A percentile compares a stretch with the other conserved stretches of the same genome.
These are phyloP conservation scores for Anguilla megastoma DNA, from an alignment of 2,797 vertebrate species.

Conservation along the genomic window DNA sequence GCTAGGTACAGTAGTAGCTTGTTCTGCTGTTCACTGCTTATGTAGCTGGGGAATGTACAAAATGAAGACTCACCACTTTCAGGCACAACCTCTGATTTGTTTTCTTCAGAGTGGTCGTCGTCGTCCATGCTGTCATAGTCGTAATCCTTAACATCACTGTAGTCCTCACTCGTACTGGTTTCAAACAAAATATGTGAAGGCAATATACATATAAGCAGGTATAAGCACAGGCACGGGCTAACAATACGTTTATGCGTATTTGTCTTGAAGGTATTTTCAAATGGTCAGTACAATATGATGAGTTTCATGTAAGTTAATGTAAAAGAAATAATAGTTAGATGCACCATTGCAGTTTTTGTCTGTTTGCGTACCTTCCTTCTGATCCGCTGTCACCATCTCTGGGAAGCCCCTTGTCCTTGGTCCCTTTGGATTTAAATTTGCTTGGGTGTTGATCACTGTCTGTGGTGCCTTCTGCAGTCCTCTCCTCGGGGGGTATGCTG, in stretches of 20 bases:
- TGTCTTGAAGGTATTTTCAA: neutral
- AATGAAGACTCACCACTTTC: conserved; percentile 60
- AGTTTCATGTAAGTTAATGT: neutral
- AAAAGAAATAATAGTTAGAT: neutral
- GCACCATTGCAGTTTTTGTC: neutral
- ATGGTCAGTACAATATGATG: neutral
- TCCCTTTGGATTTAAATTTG: conserved; percentile 6
- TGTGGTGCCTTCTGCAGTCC: neutral
- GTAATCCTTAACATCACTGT: conserved; percentile 45
- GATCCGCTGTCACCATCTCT: conserved; percentile 34
- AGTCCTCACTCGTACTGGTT: conserved; percentile 53
- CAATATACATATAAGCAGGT: neutral
- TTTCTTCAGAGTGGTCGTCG: conserved; percentile 16
- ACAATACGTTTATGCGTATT: neutral
- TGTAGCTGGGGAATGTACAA: neutral
- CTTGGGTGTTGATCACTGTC: neutral
- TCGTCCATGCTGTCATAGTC: conserved; percentile 40
- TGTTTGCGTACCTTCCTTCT: conserved; percentile 43
- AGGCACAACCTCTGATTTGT: conserved; percentile 43
- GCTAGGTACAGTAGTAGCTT: neutral
- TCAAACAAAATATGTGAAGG: conserved; percentile 7
- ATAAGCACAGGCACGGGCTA: neutral
- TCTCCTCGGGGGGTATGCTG: neutral
- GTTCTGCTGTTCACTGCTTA: neutral
- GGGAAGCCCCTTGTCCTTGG: conserved; percentile 8